Conservation (phyloP, 2,888 invertebrate genomes). For the Drosophila pullipes region DNA sequence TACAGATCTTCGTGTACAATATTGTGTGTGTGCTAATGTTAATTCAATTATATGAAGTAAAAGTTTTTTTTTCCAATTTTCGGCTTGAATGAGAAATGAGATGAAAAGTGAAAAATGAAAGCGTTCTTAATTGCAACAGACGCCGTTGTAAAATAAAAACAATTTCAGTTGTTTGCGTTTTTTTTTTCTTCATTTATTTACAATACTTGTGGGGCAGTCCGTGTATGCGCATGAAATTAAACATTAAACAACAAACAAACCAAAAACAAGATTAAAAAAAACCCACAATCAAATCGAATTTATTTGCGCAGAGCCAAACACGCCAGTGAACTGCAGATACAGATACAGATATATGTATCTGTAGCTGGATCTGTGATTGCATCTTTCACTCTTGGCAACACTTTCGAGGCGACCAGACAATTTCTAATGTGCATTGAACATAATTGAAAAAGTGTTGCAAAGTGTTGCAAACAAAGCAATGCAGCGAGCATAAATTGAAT, state of each 20-base stretch:
- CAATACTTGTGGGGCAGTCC: conserved; percentile 41
- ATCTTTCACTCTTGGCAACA: conserved; percentile 70
- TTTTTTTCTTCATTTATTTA: conserved; percentile 38
- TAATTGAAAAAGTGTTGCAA: conserved; percentile 76
- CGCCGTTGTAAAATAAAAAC: conserved; percentile 51
- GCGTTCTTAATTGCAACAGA: conserved; percentile 78
- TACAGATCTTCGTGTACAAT: conserved; percentile 46
- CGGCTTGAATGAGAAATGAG: conserved; percentile 58
- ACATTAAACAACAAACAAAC: conserved; percentile 44
- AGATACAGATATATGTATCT: conserved; percentile 34
- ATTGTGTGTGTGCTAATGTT: conserved; percentile 55
- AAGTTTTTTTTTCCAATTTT: conserved; percentile 61
- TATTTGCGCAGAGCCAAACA: conserved; percentile 65
- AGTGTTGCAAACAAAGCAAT: conserved; percentile 64
- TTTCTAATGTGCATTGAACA: conserved; percentile 72
- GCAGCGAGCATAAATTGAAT: conserved; percentile 67
- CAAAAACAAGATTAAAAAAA: conserved; percentile 28
- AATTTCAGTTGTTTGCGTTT: conserved; percentile 37
- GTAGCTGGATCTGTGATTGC: conserved; percentile 54
- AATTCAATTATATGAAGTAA: conserved; percentile 78
- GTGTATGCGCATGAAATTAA: conserved; percentile 55
- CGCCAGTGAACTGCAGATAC: conserved; percentile 51
- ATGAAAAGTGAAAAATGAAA: conserved; percentile 76
- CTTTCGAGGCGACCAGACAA: conserved; percentile 52
- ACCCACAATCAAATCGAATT: conserved; percentile 64